Conservation (phyloP, 1,140 invertebrate genomes). For the Macrocentrus cingulum region DNA sequence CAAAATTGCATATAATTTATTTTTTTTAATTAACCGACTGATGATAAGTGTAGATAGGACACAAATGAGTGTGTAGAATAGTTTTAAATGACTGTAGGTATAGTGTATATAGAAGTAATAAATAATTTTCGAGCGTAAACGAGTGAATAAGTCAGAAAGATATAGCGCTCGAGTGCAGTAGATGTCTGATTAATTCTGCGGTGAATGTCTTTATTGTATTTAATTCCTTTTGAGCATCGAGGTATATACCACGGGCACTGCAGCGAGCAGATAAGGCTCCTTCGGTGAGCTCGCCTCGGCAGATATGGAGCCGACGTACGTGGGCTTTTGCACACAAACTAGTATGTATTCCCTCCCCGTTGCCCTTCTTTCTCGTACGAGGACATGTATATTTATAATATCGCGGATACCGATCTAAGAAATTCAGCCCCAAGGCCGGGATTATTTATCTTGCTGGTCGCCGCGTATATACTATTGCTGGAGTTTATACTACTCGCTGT, state of each 20-base stretch:
- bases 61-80: no score
- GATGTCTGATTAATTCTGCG: constrained; percentile 56
- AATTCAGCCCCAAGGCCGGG: constrained; percentile 35
- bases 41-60: no score
- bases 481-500: no score
- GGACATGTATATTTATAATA: constrained; percentile 48
- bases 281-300: constrained; percentile 27
- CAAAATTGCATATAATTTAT: no score
- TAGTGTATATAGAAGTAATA: no score
- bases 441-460: constrained; percentile 8
- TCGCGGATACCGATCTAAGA: constrained; percentile 45
- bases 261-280: constrained; percentile 28
- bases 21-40: no score
- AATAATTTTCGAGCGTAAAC: no score
- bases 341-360: constrained; percentile 17
- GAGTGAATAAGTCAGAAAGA: constrained; percentile 2
- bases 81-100: no score
- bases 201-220: constrained; percentile 57
- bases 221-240: constrained; percentile 35
- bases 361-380: constrained; percentile 6
- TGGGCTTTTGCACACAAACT: constrained; percentile 12
- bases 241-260: constrained; percentile 10
- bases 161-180: constrained; percentile 35
- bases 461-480: neutral
- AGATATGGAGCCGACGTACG: constrained; percentile 36